A percentile compares a stretch with the other conserved stretches of the same genome.
Conservation (phyloP, 2,797 vertebrate species). For the Ambastaia sidthimunki region DNA sequence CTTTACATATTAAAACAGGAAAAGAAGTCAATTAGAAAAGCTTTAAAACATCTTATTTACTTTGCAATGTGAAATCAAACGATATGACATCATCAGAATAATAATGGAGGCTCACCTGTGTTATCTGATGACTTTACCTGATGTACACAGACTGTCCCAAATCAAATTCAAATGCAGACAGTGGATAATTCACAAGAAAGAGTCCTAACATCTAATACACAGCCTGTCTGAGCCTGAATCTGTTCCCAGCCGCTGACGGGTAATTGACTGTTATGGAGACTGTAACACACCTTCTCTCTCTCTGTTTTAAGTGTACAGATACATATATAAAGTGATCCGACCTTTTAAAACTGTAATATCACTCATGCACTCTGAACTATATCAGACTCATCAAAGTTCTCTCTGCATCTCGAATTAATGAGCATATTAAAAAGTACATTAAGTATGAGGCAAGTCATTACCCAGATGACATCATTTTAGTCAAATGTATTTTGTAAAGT, state of each 20-base stretch:
- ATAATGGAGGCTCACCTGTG: slow-evolving; percentile 32
- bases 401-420: not conserved
- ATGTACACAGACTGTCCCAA: slow-evolving; percentile 6
- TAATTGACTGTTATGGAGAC: not conserved
- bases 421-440: slow-evolving; percentile 13
- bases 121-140: slow-evolving; percentile 29
- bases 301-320: slow-evolving; percentile 1
- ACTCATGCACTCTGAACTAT: slow-evolving; percentile 13
- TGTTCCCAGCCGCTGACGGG: not conserved
- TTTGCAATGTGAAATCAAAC: not conserved
- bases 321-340: slow-evolving; percentile 24
- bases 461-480: not conserved
- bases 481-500: not conserved
- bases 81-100: not conserved
- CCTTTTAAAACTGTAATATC: slow-evolving; percentile 20
- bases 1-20: no score
- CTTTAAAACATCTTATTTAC: not conserved
- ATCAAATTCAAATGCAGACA: not conserved
- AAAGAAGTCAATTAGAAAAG: not conserved
- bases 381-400: slow-evolving; percentile 28
- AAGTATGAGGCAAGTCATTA: not conserved
- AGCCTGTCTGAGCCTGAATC: not conserved
- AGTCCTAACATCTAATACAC: not conserved
- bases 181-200: slow-evolving; percentile 12
- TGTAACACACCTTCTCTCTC: slow-evolving; percentile 10